These are phyloP conservation scores for Trichacis sp. DNA, from an alignment of 2,888 invertebrate species.

Conservation along the genomic window DNA sequence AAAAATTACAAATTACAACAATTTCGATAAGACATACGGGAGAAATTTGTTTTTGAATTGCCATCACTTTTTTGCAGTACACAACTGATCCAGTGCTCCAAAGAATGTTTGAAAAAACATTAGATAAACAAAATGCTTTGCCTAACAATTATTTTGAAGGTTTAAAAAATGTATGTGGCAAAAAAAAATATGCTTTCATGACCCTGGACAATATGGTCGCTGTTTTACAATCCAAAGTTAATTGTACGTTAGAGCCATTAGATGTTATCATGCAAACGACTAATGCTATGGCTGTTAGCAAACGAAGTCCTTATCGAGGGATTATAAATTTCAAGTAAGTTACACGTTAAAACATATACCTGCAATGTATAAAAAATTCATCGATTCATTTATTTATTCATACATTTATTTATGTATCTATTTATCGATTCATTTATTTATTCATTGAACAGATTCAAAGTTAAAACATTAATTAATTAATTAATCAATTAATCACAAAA, in stretches of 20 bases:
- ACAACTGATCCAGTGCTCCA: slow-evolving; percentile 54
- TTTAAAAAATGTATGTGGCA: slow-evolving; percentile 53
- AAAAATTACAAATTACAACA: too few relatives aligned
- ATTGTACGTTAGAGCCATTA: slow-evolving; percentile 59
- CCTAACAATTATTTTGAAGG: slow-evolving; percentile 61
- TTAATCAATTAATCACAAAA: too few relatives aligned
- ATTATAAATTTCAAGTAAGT: slow-evolving; percentile 62
- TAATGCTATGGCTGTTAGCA: slow-evolving; percentile 58
- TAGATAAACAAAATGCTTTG: slow-evolving; percentile 48
- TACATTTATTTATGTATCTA: too few relatives aligned
- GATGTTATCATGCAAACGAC: slow-evolving; percentile 62
- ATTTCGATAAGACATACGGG: too few relatives aligned
- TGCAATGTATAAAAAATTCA: neutral
- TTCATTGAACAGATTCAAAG: too few relatives aligned
- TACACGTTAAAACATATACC: too few relatives aligned
- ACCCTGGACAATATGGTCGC: slow-evolving; percentile 57
- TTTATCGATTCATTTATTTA: too few relatives aligned
- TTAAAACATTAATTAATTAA: too few relatives aligned
- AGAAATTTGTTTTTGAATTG: too few relatives aligned
- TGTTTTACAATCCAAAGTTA: slow-evolving; percentile 52
- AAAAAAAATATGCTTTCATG: slow-evolving; percentile 64
- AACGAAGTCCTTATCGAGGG: slow-evolving; percentile 58
- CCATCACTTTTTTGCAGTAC: slow-evolving; percentile 50
- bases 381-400: too few relatives aligned
- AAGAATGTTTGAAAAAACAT: slow-evolving; percentile 53